Percentiles rank a stretch among this genome's conserved stretches.
Conservation (phyloP, 2,888 invertebrate species). For the Lissocephala sabroskyi region DNA sequence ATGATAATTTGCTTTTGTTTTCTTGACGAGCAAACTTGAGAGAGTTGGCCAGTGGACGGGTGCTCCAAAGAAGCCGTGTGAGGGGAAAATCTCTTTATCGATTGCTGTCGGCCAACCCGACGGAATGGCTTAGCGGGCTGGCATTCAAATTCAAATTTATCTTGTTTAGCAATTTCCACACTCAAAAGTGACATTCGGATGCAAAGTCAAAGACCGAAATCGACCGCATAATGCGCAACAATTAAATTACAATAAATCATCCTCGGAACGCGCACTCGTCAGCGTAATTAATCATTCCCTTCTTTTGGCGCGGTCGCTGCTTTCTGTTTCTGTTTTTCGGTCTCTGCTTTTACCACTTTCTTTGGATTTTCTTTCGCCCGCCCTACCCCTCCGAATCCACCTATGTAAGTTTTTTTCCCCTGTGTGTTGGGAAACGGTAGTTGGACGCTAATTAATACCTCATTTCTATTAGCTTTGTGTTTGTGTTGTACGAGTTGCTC, state of each 20-base stretch:
- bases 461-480: conserved; percentile 33
- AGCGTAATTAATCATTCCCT: conserved; percentile 57
- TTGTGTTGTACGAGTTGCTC: not conserved
- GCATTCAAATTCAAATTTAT: not conserved
- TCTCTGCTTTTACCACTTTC: conserved; percentile 8
- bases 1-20: conserved; percentile 65
- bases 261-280: conserved; percentile 39
- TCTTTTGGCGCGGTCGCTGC: conserved; percentile 13
- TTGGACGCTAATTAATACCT: conserved; percentile 59
- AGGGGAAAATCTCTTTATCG: too few species aligned
- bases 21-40: conserved; percentile 34
- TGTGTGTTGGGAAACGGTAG: conserved; percentile 28
- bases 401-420: too few species aligned
- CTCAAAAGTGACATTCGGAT: conserved; percentile 57
- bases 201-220: conserved; percentile 40
- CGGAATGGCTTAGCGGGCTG: not conserved
- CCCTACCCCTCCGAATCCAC: not conserved
- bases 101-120: too few species aligned
- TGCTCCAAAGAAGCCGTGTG: too few species aligned
- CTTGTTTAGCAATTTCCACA: conserved; percentile 35
- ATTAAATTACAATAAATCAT: conserved; percentile 66
- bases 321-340: conserved; percentile 13
- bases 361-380: not conserved
- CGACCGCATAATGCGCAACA: conserved; percentile 66
- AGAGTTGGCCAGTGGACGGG: too few species aligned